Evolutionary conservation across 2,113 vertebrate genomes (phyloP).

Genomic region (Poeciliopsis occidentalis): DNA sequence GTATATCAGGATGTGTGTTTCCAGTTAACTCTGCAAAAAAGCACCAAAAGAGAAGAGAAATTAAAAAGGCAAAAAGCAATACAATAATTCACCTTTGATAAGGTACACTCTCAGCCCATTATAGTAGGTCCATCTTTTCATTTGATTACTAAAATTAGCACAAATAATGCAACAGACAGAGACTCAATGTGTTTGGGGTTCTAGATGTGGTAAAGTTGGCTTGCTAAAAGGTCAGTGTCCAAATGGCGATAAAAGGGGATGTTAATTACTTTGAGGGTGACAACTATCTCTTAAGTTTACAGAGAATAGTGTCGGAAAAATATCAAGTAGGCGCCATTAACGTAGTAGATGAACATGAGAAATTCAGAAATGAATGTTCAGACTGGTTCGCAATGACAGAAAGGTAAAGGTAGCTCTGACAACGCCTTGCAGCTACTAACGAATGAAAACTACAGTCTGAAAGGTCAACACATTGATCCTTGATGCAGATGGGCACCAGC

Average conservation of each 20-base stretch:
- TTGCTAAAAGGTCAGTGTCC: too few species aligned
- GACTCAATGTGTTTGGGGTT: too few species aligned
- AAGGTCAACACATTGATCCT: not conserved
- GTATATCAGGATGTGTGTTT: too few species aligned
- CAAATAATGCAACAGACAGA: not conserved
- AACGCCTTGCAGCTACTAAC: not conserved
- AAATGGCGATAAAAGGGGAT: too few species aligned
- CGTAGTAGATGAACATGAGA: too few species aligned
- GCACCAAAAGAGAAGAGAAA: not conserved
- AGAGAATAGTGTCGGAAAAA: too few species aligned
- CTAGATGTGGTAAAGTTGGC: too few species aligned
- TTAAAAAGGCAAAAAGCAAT: not conserved
- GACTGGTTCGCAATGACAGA: too few species aligned
- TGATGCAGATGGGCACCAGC: not conserved
- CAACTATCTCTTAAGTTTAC: too few species aligned
- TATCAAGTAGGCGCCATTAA: too few species aligned
- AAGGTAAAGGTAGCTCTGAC: not conserved
- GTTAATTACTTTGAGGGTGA: too few species aligned
- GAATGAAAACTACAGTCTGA: not conserved
- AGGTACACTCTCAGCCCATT: not conserved
- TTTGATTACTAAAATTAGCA: not conserved
- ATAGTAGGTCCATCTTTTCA: not conserved
- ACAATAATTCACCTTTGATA: not conserved
- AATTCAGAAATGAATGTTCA: too few species aligned
- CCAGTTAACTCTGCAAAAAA: not conserved